Evolutionary conservation across 2,113 vertebrate genomes (phyloP).

Genomic region (Mastomys coucha): DNA sequence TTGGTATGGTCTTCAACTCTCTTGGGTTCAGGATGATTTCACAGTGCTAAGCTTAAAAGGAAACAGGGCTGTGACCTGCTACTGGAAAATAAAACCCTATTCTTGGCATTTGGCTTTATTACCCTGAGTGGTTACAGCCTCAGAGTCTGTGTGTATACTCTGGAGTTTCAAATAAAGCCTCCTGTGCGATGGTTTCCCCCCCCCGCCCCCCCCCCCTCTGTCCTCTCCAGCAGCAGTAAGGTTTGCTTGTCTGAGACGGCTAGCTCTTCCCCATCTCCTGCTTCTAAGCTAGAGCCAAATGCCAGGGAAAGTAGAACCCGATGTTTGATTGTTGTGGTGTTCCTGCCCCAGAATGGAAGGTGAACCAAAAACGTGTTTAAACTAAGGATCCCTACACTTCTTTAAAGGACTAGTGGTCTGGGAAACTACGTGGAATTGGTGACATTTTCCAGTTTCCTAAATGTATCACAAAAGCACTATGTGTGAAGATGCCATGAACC

Average conservation of each 20-base stretch:
- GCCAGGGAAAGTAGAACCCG: neutral
- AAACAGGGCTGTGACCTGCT: slow-evolving; percentile 50
- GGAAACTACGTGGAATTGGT: neutral
- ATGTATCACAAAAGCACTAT: neutral
- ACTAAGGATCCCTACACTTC: neutral
- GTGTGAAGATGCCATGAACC: neutral
- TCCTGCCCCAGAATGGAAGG: slow-evolving; percentile 33
- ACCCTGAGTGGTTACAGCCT: slow-evolving; percentile 16
- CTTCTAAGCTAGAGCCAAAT: slow-evolving; percentile 36
- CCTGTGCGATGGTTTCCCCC: slow-evolving; percentile 14
- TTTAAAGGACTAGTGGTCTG: slow-evolving; percentile 30
- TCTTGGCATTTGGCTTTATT: slow-evolving; percentile 47
- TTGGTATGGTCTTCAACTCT: slow-evolving; percentile 37
- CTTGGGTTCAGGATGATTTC: slow-evolving; percentile 46
- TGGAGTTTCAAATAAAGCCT: slow-evolving; percentile 35
- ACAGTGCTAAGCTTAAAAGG: slow-evolving; percentile 41
- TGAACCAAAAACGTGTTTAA: neutral
- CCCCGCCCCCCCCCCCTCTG: too few species aligned
- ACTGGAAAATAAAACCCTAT: neutral
- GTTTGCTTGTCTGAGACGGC: slow-evolving; percentile 22
- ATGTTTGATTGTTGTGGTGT: neutral
- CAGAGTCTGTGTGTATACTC: neutral
- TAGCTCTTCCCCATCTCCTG: neutral
- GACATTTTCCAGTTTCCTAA: neutral
- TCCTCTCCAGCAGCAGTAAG: neutral